phyloP scores from a whole-genome alignment of 2,113 vertebrate species.

The Amphilophus citrinellus region DNA sequence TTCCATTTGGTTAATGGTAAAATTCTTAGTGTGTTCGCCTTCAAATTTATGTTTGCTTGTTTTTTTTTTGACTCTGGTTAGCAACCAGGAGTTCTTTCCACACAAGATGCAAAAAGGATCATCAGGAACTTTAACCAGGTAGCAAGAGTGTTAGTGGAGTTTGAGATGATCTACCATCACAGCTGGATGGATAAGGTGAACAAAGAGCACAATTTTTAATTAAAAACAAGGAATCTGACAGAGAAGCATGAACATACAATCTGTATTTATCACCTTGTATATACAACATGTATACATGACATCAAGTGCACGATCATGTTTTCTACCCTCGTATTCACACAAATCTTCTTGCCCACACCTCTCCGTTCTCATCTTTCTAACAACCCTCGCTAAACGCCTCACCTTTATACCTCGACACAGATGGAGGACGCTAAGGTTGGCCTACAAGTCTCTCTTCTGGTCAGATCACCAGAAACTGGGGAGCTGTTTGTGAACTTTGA shows the following conservation, averaged over 20 bases:
- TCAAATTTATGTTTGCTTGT: not conserved
- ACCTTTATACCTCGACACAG: constrained; percentile 66
- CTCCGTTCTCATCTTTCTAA: not conserved
- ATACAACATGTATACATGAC: too few species aligned
- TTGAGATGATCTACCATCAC: too few species aligned
- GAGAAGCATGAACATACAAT: not conserved
- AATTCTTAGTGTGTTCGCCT: too few species aligned
- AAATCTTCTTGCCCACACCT: not conserved
- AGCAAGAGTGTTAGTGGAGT: too few species aligned
- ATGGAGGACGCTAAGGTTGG: constrained; percentile 81
- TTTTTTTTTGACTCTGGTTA: not conserved
- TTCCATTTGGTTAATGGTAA: too few species aligned
- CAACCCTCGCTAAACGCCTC: not conserved
- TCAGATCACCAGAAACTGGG: constrained; percentile 84
- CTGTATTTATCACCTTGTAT: not conserved
- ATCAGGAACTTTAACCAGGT: too few species aligned
- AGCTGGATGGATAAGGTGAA: too few species aligned
- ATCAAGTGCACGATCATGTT: not conserved
- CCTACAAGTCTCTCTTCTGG: constrained; percentile 86
- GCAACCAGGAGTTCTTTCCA: constrained; percentile 80
- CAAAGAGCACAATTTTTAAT: too few species aligned
- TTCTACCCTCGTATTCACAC: not conserved
- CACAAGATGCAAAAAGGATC: constrained; percentile 84
- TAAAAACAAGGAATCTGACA: too few species aligned
- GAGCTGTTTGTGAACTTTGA: constrained; percentile 93